phyloP scores from a whole-genome alignment of 2,888 invertebrate species.

The Exocentrus adspersus region DNA sequence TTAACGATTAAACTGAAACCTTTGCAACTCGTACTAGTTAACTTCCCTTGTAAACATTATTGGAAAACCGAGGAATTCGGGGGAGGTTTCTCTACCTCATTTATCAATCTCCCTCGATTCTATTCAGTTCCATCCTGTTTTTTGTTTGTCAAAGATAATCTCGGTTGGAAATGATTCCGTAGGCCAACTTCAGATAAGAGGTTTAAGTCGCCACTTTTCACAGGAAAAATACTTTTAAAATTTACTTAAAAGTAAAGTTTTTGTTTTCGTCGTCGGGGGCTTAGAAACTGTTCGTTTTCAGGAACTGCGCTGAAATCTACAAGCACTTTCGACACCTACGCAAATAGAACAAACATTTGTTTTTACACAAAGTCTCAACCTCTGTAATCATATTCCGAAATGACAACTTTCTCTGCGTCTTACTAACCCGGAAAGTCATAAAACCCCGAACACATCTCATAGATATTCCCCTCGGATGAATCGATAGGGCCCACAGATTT shows the following conservation, averaged over 20 bases:
- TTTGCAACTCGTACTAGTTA: conserved; percentile 30
- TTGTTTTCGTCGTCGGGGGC: conserved; percentile 7
- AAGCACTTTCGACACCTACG: no score
- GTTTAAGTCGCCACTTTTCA: conserved; percentile 11
- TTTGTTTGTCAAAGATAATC: conserved; percentile 24
- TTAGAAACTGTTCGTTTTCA: not conserved
- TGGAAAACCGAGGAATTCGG: conserved; percentile 27
- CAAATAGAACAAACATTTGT: no score
- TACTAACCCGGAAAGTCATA: not conserved
- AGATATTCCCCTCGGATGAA: not conserved
- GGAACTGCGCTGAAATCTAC: not conserved
- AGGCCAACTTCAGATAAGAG: conserved; percentile 26
- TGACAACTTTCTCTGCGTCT: not conserved
- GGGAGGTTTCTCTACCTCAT: conserved; percentile 23
- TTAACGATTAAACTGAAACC: conserved; percentile 12
- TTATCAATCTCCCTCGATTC: conserved; percentile 25
- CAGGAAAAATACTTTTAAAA: conserved; percentile 20
- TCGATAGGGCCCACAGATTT: not conserved
- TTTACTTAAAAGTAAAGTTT: conserved; percentile 22
- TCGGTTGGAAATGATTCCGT: conserved; percentile 23
- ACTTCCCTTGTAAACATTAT: conserved; percentile 37
- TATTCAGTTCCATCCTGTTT: conserved; percentile 3
- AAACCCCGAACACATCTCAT: not conserved
- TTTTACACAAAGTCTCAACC: no score
- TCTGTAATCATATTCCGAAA: not conserved